Percentiles rank a stretch among this genome's conserved stretches.
Evolutionary conservation across 2,797 vertebrate species (phyloP).

Genomic region (Lacerta agilis): DNA sequence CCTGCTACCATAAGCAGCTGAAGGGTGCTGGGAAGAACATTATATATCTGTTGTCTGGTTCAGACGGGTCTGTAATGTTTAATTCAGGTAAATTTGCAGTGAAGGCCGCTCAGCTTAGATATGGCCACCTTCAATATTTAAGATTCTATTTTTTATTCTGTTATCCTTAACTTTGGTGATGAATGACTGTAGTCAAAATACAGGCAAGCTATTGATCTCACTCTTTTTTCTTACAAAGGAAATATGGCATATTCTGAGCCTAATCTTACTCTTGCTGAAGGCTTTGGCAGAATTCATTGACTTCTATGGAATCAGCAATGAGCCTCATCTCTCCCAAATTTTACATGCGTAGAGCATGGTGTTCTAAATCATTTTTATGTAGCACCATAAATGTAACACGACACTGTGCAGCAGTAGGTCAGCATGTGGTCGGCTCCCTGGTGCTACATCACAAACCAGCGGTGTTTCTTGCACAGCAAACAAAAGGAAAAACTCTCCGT

Average conservation of each 20-base stretch:
- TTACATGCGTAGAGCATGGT: neutral
- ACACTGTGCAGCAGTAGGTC: conserved; percentile 20
- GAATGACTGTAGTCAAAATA: neutral
- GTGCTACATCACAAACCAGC: conserved; percentile 53
- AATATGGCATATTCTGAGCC: neutral
- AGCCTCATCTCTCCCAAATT: neutral
- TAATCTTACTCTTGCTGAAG: conserved; percentile 28
- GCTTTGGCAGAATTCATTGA: conserved; percentile 31
- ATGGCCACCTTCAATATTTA: no score
- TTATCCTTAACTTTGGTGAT: neutral
- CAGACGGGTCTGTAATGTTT: no score
- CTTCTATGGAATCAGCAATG: conserved; percentile 10
- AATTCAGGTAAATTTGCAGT: neutral
- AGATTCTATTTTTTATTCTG: no score
- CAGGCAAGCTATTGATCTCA: conserved; percentile 10
- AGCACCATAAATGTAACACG: conserved; percentile 25
- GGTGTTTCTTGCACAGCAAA: conserved; percentile 36
- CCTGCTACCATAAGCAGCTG: neutral
- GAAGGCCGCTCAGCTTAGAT: no score
- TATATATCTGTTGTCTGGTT: no score
- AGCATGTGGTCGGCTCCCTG: conserved; percentile 51
- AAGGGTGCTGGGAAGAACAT: neutral
- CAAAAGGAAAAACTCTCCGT: conserved; percentile 29
- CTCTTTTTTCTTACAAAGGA: conserved; percentile 28
- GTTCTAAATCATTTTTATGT: conserved; percentile 35